Conservation (phyloP, 2,797 vertebrate genomes). For the Diceros bicornis region DNA sequence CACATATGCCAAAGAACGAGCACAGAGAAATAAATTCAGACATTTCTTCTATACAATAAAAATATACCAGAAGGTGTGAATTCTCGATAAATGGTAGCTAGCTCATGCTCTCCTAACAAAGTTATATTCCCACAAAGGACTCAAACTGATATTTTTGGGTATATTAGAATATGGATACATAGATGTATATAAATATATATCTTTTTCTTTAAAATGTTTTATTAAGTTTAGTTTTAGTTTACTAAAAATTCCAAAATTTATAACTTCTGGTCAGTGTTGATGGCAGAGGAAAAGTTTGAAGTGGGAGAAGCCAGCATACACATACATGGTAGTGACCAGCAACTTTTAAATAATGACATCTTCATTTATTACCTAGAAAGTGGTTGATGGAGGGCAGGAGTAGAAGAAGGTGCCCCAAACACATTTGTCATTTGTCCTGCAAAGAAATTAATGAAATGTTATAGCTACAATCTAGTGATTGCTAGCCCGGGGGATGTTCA, state of each 20-base stretch:
- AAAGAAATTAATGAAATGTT: background rate
- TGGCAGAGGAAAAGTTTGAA: background rate
- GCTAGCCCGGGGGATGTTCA: background rate
- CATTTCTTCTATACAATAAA: conserved; percentile 57
- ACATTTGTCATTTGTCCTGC: background rate
- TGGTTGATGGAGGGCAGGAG: background rate
- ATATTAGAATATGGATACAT: background rate
- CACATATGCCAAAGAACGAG: conserved; percentile 60
- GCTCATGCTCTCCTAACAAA: conserved; percentile 52
- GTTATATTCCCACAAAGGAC: conserved; percentile 46
- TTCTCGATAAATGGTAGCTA: conserved; percentile 60
- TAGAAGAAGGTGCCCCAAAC: background rate
- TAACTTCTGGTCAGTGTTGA: background rate
- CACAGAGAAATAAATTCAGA: conserved; percentile 47
- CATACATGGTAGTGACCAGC: background rate
- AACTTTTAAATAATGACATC: background rate
- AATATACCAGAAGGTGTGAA: conserved; percentile 71
- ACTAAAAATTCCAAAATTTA: background rate
- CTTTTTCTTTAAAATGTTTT: conserved; percentile 28
- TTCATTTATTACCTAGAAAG: background rate
- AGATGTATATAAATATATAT: background rate
- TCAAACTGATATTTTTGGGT: conserved; percentile 27
- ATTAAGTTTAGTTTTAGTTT: conserved; percentile 55
- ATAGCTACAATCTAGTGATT: background rate
- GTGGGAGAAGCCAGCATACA: background rate